Evolutionary conservation across 2,113 vertebrate species (phyloP), one percentile per base, ranked within the genome.

Genomic region (Gallinago undulata): DNA sequence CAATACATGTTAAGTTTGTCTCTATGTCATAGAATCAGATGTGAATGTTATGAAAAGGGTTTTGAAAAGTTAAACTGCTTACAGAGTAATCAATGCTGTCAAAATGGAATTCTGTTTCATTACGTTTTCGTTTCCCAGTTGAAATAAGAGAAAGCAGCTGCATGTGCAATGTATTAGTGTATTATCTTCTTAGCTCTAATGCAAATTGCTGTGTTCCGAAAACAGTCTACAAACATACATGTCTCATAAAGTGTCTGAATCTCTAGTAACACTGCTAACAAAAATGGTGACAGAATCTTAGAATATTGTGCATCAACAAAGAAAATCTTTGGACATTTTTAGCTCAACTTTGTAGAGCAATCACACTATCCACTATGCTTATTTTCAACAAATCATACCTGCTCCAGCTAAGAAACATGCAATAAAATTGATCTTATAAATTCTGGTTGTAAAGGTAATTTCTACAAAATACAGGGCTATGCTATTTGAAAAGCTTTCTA

Each of bases 61-160:
- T 82, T 72, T 17, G 8, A 79, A 84, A 91, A 93, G 56, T 37
- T 93, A 84, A 94, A 66, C 57, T 91, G 78, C 39, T 81, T 84
- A 35, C 35, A 35, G 84, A 76, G 62, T 82, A 95, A 94, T 74
- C 70, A 82, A 25, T 45, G 27, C 7, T 57, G 90, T 68, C 62
- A 93, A 80, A 91, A 96, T 48, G 10, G 51, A 91, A 86, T 90
- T 83, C 75, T 64, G 30, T 79, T 94, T 87, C 50, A 39, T 87
- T 93, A 67, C 22, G 43, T 85, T 93, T 93, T 94, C 19, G 81
- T 92, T 91, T 94, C 57, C 77, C 77, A 64, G 43, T 27, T 92
- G 83, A 84, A 93, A 70, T 18, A 83, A 31, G 50, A 77, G 41
- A 28, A 92, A 88, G 68, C 30, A 77, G 31, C 56, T 95, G 77